These are phyloP conservation scores for Leptosomus discolor DNA, from an alignment of 2,113 vertebrate species.

Conservation along the genomic window DNA sequence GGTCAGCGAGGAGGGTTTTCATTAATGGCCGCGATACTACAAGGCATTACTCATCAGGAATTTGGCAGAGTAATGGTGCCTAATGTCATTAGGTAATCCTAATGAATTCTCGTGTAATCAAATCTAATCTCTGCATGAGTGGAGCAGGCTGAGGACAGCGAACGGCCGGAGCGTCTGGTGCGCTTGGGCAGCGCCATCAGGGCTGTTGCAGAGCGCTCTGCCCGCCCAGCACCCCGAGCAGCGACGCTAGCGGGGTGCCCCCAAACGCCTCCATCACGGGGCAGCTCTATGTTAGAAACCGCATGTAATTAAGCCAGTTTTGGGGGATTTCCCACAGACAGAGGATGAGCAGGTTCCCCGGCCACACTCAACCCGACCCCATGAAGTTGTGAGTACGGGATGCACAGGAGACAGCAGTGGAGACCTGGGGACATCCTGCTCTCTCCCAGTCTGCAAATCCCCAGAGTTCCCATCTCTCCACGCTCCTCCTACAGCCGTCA, in stretches of 20 bases:
- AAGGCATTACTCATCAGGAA: slow-evolving; percentile 30
- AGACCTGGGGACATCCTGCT: neutral
- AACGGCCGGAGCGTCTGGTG: neutral
- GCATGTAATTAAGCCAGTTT: too few relatives aligned
- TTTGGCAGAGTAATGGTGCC: slow-evolving; percentile 10
- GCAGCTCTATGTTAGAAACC: neutral
- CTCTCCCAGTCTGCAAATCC: neutral
- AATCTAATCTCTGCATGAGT: slow-evolving; percentile 11
- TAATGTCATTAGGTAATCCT: slow-evolving; percentile 43
- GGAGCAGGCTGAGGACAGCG: neutral
- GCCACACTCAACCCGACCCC: neutral
- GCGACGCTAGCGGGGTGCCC: neutral
- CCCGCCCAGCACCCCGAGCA: neutral
- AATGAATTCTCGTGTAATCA: slow-evolving; percentile 51
- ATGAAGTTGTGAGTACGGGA: neutral
- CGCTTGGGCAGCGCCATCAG: neutral
- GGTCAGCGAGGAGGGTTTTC: neutral
- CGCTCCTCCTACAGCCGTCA: neutral
- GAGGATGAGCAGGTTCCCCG: too few relatives aligned
- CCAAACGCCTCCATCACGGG: too few relatives aligned
- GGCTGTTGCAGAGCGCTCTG: neutral
- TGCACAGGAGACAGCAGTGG: neutral
- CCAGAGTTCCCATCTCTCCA: neutral
- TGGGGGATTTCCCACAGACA: neutral
- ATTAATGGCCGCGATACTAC: neutral